Evolutionary conservation across 1,140 invertebrate genomes (phyloP), one percentile per base, ranked within the genome.

Genomic region (Lordiphosa stackelbergi): DNA sequence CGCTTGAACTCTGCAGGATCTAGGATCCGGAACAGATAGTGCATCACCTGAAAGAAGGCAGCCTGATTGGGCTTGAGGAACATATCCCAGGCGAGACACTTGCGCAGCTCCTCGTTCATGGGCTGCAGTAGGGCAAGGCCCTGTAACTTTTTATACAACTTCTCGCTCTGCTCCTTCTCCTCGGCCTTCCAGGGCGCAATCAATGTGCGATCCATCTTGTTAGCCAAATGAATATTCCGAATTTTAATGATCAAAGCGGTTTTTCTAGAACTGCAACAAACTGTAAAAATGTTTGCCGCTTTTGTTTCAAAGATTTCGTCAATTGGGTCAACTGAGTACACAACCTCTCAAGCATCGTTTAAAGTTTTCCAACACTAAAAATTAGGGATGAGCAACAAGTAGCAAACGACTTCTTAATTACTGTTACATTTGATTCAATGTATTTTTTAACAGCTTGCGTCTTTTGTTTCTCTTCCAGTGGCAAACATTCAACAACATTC

Each of bases 51-150:
- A 19, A 89, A 85, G 35, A 90, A 90, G 11, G 89, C 89, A 2
- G 77, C 16, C 37, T 88, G 88, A 43, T 90, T 90, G 3, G 90
- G 88, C 55, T 89, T 90, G 2, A 90, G 72, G 40, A 90, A 90
- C 89, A 90, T 90, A 56, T 87, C 87, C 86, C 89, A 58, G 7
- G 79, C 54, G 0, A 85, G 13, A 28, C 69, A 38, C 19, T 85
- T 85, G 0, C 52, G 34, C 48, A 87, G 48, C 19, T 87, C 85
- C 1, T 87, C 85, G 35, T 63, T 55, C 43, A 71, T 48, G 0
- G 85, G 71, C 42, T 87, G 55, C 6, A 87, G 13, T 40, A 85
- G 36, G 0, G 59, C 51, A 10, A 87, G 52, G n/a, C 71, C 83
- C 24, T 55, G 60, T 2, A 87, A 51, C 24, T 69, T 83, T 8